These are phyloP conservation scores for Orgyia antiqua DNA, from an alignment of 2,888 invertebrate genomes.

Conservation along the genomic window DNA sequence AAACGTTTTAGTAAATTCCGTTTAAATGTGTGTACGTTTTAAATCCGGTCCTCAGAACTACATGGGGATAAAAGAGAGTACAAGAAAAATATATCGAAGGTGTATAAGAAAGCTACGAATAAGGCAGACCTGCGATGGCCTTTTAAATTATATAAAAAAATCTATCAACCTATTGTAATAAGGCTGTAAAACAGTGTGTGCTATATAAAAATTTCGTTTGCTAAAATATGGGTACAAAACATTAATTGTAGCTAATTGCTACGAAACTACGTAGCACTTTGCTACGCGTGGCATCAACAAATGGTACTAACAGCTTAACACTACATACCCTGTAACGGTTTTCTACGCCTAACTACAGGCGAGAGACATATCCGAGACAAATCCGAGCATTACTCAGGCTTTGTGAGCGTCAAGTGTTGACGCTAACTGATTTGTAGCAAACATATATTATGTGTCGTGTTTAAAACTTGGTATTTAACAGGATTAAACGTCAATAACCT, in stretches of 20 bases:
- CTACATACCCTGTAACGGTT: slow-evolving; percentile 7
- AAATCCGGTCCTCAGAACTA: no score
- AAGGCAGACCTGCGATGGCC: no score
- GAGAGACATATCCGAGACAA: slow-evolving; percentile 17
- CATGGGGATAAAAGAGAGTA: no score
- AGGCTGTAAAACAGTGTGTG: no score
- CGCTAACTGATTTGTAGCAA: slow-evolving; percentile 15
- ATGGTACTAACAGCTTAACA: background rate
- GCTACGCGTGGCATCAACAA: background rate
- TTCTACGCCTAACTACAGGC: slow-evolving; percentile 11
- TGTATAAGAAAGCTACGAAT: no score
- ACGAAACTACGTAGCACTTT: background rate
- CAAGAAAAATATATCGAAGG: no score
- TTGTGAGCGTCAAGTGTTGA: slow-evolving; percentile 16
- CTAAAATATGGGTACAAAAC: background rate
- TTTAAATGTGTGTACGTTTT: no score
- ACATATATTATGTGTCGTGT: slow-evolving; percentile 9
- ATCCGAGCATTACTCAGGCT: slow-evolving; percentile 28
- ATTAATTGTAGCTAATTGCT: background rate
- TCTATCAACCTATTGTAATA: no score
- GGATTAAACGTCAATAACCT: background rate
- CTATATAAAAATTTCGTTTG: no score
- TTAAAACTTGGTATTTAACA: background rate
- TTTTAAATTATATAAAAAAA: no score
- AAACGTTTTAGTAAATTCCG: no score